These are phyloP conservation scores for Lytechinus pictus DNA, from an alignment of 35 echinoderm and acorn worm species.

Conservation along the genomic window DNA sequence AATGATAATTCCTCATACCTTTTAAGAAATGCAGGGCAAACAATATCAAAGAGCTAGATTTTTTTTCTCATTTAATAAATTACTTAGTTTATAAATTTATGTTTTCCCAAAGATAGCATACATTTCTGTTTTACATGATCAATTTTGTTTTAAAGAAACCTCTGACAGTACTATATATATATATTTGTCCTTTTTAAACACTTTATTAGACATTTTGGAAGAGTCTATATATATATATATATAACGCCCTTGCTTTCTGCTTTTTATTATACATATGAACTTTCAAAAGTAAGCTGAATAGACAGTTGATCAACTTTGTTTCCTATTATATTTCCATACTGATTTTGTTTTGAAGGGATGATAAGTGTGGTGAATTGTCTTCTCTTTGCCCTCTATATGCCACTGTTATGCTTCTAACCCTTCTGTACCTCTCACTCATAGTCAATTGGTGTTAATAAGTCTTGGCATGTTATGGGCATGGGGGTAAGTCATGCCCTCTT, in stretches of 20 bases:
- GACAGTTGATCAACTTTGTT: neutral
- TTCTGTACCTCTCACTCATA: neutral
- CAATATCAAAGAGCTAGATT: too few species aligned
- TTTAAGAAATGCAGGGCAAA: neutral
- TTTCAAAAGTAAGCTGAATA: neutral
- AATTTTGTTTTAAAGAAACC: neutral
- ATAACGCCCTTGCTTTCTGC: neutral
- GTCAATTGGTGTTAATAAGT: neutral
- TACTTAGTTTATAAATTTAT: too few species aligned
- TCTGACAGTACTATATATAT: neutral
- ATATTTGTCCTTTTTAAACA: neutral
- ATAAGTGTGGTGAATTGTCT: neutral
- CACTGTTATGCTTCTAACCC: neutral
- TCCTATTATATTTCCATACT: neutral
- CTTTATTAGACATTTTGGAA: neutral
- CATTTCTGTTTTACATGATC: too few species aligned
- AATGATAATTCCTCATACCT: neutral
- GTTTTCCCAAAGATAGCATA: too few species aligned
- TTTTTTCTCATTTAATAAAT: too few species aligned
- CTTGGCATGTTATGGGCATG: conserved; percentile 18
- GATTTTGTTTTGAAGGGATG: neutral
- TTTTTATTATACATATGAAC: neutral
- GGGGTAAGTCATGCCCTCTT: neutral
- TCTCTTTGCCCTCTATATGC: neutral
- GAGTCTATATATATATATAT: too few species aligned